Evolutionary conservation across 2,888 invertebrate species (phyloP).

Genomic region (Xanthia togata): DNA sequence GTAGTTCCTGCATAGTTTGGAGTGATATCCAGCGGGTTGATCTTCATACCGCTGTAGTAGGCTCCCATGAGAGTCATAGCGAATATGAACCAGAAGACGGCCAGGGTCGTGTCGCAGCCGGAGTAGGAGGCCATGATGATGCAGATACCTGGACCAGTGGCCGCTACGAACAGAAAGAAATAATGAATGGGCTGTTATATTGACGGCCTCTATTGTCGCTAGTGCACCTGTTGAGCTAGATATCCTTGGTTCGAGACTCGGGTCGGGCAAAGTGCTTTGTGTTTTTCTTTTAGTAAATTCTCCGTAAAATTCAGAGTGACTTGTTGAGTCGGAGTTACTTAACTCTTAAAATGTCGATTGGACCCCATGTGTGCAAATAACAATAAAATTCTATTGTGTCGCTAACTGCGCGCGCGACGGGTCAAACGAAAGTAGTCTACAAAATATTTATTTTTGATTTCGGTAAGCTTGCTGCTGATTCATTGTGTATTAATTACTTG

Average conservation of each 20-base stretch:
- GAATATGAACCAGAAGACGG: constrained; percentile 91
- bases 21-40: constrained; percentile 92
- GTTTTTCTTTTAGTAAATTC: background rate
- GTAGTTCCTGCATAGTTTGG: constrained; percentile 92
- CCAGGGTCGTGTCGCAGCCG: constrained; percentile 89
- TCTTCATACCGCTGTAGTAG: constrained; percentile 93
- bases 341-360: too few species aligned
- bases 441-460: background rate
- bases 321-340: background rate
- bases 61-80: constrained; percentile 93
- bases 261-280: background rate
- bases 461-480: background rate
- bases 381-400: too few species aligned
- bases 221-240: background rate
- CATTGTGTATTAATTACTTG: background rate
- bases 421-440: background rate
- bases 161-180: constrained; percentile 83
- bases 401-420: too few species aligned
- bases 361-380: too few species aligned
- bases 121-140: constrained; percentile 92
- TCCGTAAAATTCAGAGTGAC: background rate
- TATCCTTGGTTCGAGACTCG: background rate
- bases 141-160: constrained; percentile 92
- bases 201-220: background rate
- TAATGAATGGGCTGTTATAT: background rate